Conservation (phyloP, 2,113 vertebrate species). For the Pelodiscus sinensis region DNA sequence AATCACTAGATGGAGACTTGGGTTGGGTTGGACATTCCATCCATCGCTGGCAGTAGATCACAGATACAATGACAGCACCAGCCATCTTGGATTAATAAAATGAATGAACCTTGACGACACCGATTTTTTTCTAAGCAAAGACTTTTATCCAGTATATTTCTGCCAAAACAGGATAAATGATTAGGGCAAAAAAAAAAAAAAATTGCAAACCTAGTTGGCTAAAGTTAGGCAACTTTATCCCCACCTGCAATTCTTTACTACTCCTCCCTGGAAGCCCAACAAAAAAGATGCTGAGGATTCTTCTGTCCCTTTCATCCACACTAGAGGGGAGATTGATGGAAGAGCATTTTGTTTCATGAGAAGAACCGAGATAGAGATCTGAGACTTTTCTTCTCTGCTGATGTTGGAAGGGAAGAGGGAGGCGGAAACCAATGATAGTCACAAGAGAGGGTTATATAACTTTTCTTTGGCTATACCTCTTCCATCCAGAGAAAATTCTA, state of each 20-base stretch:
- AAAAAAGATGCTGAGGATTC: not conserved
- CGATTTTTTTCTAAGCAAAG: conserved; percentile 38
- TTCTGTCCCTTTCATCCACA: conserved; percentile 30
- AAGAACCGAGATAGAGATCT: not conserved
- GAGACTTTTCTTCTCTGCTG: conserved; percentile 12
- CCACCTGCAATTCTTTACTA: not conserved
- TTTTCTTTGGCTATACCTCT: not conserved
- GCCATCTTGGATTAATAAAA: conserved; percentile 66
- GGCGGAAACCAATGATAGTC: not conserved
- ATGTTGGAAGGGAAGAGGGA: conserved; percentile 8
- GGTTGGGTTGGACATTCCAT: conserved; percentile 36
- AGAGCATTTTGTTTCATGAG: conserved; percentile 28
- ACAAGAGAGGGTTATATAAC: fast-evolving
- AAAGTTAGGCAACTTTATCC: conserved; percentile 24
- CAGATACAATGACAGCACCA: conserved; percentile 40
- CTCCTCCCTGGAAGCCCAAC: fast-evolving
- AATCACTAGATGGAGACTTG: not conserved
- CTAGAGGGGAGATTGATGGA: not conserved
- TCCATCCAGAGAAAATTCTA: not conserved
- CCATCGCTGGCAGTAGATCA: conserved; percentile 32
- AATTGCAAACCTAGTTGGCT: not conserved
- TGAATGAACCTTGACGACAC: conserved; percentile 56
- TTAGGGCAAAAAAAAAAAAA: conserved; percentile 22
- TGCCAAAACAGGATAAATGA: conserved; percentile 65
- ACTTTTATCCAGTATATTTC: conserved; percentile 64